These are phyloP conservation scores for Cotesia chilonis DNA, from an alignment of 1,140 invertebrate genomes.

Conservation along the genomic window DNA sequence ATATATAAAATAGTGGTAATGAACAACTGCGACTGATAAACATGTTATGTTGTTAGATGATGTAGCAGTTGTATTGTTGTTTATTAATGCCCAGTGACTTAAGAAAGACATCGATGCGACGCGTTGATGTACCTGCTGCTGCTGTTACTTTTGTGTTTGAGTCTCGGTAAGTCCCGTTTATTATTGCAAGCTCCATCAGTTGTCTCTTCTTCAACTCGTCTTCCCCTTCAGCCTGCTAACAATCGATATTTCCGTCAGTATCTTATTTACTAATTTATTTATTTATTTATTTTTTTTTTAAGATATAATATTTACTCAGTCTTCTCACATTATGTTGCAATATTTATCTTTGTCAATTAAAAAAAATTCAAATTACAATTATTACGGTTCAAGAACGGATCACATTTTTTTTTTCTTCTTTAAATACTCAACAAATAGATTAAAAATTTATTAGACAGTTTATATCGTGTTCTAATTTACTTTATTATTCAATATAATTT, in stretches of 20 bases:
- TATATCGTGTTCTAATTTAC: background rate
- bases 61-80: background rate
- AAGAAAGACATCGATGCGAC: constrained; percentile 14
- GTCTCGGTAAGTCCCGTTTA: constrained; percentile 99
- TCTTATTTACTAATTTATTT: constrained; percentile 28
- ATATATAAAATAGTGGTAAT: too few relatives aligned
- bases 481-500: background rate
- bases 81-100: constrained; percentile 13
- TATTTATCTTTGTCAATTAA: constrained; percentile 13
- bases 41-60: constrained; percentile 13
- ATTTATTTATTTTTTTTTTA: constrained; percentile 6
- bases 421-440: too few relatives aligned
- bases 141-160: constrained; percentile 86
- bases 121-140: constrained; percentile 68
- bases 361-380: constrained; percentile 7
- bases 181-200: constrained; percentile 99
- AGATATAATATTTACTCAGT: background rate
- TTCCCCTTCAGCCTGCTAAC: constrained; percentile 96
- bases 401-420: too few relatives aligned
- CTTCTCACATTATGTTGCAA: background rate
- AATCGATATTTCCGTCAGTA: constrained; percentile 61
- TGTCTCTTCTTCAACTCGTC: constrained; percentile 99
- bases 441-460: too few relatives aligned
- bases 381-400: too few relatives aligned
- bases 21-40: background rate